Base-by-base conservation (phyloP, 2,797 vertebrate genomes). In the Aldrovandia affinis region DNA sequence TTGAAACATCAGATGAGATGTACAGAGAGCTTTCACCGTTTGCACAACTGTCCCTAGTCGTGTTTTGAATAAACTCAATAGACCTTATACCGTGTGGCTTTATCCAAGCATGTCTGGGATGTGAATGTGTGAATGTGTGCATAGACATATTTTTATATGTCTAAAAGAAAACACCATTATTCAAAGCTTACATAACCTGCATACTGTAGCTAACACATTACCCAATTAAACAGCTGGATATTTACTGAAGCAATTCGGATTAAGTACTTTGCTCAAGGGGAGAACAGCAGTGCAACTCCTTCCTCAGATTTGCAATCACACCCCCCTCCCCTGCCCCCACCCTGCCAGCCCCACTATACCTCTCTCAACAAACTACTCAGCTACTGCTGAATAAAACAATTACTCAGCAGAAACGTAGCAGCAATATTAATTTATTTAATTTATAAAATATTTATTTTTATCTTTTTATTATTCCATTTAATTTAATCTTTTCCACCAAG, bases 151-250 rank as follows among this genome's bases (percentile, higher is more conserved):
- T 70, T 70, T 70, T 39, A 0, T 39, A 22, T 77, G 42, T 77
- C 1, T 47, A 22, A 39, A 22, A 77, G 73, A 1, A 77, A 77
- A 47, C 5, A 15, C 3, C 68, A 39, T 70, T 47, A 77, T 47
- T 47, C 42, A n/a, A 22, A 42, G 73, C 73, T 77, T 47, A 12
- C 25, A 47, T 77, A 44, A 47, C 42, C 47, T 6, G 25, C 8
- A 42, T 42, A 47, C 42, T 77, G 15, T 42, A 77, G 73, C 73
- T 44, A n/a, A n/a, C 42, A 77, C 42, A 77, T n/a, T 77, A 47
- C 73, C 73, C 73, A 77, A 77, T 80, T 80, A 65, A 68, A 65
- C 44, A 80, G 61, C 47, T 80, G 83, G 44, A 70, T 65, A 28
- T 52, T 63, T 44, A 39, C 55, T 61, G 30, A 42, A 25, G 25